Conservation (phyloP, 2,888 invertebrate species). For the Omphaloscelis lunosa region DNA sequence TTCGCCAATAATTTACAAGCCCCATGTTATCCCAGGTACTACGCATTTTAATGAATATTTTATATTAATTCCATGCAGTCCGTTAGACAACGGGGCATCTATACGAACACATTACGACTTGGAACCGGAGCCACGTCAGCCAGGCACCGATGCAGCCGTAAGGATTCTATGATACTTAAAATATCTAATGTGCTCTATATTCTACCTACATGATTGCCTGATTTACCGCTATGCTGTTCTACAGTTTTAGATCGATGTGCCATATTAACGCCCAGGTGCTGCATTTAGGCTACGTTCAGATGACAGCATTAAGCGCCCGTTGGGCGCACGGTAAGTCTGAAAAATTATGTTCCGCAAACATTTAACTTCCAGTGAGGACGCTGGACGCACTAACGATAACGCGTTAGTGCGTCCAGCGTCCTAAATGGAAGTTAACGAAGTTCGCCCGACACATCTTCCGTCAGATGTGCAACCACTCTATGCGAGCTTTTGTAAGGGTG, state of each 20-base stretch:
- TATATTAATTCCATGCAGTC: conserved; percentile 70
- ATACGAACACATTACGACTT: conserved; percentile 82
- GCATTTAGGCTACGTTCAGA: not conserved
- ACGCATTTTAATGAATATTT: not conserved
- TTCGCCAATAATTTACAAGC: not conserved
- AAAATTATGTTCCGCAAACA: not conserved
- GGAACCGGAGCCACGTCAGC: conserved; percentile 78
- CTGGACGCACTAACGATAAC: too few relatives aligned
- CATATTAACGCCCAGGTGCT: not conserved
- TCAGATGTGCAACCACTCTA: too few relatives aligned
- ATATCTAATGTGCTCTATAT: not conserved
- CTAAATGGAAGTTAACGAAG: too few relatives aligned
- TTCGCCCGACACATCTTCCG: too few relatives aligned
- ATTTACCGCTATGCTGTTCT: not conserved
- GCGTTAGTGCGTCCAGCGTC: too few relatives aligned
- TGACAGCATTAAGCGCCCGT: not conserved
- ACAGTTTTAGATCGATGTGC: not conserved
- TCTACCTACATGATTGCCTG: not conserved
- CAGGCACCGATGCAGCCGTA: conserved; percentile 82
- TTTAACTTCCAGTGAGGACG: too few relatives aligned
- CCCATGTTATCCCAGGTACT: not conserved
- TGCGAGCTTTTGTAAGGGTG: not conserved
- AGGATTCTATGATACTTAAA: conserved; percentile 40
- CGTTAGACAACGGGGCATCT: conserved; percentile 78
- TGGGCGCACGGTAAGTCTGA: not conserved